Conservation (phyloP, 2,888 invertebrate genomes). For the Dorcus hopei region DNA sequence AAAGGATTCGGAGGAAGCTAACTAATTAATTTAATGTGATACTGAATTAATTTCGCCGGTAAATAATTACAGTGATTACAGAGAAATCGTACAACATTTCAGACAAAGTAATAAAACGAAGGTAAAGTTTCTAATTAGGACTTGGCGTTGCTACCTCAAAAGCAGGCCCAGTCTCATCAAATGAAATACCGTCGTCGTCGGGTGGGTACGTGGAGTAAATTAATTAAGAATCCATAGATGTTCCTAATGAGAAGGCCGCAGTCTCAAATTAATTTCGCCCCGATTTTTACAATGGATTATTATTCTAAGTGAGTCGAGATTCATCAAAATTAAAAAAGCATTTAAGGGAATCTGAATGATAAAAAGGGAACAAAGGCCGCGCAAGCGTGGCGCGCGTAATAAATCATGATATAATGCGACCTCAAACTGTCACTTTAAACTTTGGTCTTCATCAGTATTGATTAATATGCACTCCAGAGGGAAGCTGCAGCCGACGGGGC, state of each 20-base stretch:
- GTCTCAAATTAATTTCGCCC: too few relatives aligned
- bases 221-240: slow-evolving; percentile 2
- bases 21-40: too few relatives aligned
- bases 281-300: too few relatives aligned
- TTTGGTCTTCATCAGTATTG: slow-evolving; percentile 39
- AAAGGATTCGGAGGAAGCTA: too few relatives aligned
- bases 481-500: slow-evolving; percentile 37
- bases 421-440: slow-evolving; percentile 34
- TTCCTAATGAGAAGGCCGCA: too few relatives aligned
- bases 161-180: neutral
- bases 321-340: slow-evolving; percentile 6
- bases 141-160: neutral
- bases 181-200: neutral
- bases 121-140: neutral
- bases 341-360: slow-evolving; percentile 23
- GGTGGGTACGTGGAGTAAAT: neutral
- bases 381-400: slow-evolving; percentile 20
- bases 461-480: slow-evolving; percentile 39
- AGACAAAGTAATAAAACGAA: neutral
- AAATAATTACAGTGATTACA: neutral
- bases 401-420: slow-evolving; percentile 33
- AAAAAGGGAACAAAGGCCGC: slow-evolving; percentile 16
- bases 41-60: too few relatives aligned
- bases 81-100: neutral
- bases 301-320: neutral